A percentile compares a stretch with the other conserved stretches of the same genome.
Conservation (phyloP, 2,797 vertebrate species). For the Pangasius krempfi region DNA sequence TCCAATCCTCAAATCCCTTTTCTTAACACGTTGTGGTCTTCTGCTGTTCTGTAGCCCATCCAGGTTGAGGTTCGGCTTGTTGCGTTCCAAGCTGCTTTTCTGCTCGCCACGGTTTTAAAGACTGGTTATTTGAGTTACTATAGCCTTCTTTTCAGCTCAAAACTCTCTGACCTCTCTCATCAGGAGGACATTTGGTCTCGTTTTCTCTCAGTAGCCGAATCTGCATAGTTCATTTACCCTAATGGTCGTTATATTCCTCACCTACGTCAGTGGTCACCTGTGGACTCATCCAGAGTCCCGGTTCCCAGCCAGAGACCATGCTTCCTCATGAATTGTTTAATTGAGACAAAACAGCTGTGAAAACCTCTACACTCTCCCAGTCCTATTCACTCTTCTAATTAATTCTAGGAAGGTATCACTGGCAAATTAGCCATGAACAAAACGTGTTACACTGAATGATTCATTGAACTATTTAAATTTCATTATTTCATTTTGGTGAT, state of each 20-base stretch:
- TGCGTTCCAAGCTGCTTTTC: not conserved
- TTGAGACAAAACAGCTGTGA: slow-evolving; percentile 65
- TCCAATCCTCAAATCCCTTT: not conserved
- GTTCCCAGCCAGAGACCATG: slow-evolving; percentile 55
- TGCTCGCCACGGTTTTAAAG: not conserved
- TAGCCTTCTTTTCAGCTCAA: not conserved
- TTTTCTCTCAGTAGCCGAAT: not conserved
- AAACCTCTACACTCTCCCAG: slow-evolving; percentile 55
- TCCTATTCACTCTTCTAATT: slow-evolving; percentile 58
- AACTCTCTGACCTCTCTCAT: not conserved
- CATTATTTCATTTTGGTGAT: slow-evolving; percentile 60
- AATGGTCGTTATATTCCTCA: not conserved
- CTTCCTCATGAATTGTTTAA: slow-evolving; percentile 69
- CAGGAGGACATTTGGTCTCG: not conserved
- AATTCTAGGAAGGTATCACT: slow-evolving; percentile 63
- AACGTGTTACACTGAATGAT: slow-evolving; percentile 63
- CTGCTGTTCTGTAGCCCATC: not conserved
- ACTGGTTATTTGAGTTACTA: not conserved
- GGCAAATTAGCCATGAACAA: slow-evolving; percentile 67
- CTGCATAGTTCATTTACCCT: not conserved
- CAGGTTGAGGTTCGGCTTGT: not conserved
- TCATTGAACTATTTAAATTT: slow-evolving; percentile 59
- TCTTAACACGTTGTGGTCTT: not conserved
- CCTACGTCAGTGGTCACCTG: not conserved
- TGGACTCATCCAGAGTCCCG: not conserved